Evolutionary conservation across 2,113 vertebrate species (phyloP), one percentile per base, ranked within the genome.

Genomic region (Fulmarus glacialis): DNA sequence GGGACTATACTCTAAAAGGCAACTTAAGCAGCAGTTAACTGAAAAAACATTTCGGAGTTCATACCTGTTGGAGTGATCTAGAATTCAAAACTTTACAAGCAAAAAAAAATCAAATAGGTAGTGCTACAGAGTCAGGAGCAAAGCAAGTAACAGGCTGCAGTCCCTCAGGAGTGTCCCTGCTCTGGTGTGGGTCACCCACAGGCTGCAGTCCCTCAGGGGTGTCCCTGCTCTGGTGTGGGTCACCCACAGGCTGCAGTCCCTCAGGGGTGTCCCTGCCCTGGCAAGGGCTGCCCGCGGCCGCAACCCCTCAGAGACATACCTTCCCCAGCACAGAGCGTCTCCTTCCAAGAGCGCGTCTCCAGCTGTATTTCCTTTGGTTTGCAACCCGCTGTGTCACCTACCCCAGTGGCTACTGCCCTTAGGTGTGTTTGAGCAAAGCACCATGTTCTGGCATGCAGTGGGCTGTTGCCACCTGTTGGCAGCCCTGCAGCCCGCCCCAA

Each of bases 231-330:
- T 38, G 24, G 24, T 24, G 43, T 42, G 62, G 45, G 26, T 30
- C 13, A 60, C 32, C 16, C 45, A 19, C 11, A 16, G 16, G 48
- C 40, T 63, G 40, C 27, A 17, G 26, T 48, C 43, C 22, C 53
- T 38, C 26, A 30, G 45, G 7, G 2, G 4, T 20, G 22, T 34
- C 47, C 20, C 20, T 45, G 10, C 9, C 5, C 24, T n/a, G 11
- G 8, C 7, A 8, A 10, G 8, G 42, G 7, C 29, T 55, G 26
- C 36, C 29, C 1, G 0, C 0, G 3, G 26, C 38, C 2, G 1
- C 48, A 52, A 24, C 4, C 43, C 13, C 20, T 34, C 16, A 23
- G 30, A 73, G 47, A 23, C 14, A 11, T 7, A 17, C 52, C 15
- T 60, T 64, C 10, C 15, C 29, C 22, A n/a, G 47, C 11, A 79